These are phyloP conservation scores for Rhizomys pruinosus DNA, from an alignment of 2,113 vertebrate genomes.

Conservation along the genomic window DNA sequence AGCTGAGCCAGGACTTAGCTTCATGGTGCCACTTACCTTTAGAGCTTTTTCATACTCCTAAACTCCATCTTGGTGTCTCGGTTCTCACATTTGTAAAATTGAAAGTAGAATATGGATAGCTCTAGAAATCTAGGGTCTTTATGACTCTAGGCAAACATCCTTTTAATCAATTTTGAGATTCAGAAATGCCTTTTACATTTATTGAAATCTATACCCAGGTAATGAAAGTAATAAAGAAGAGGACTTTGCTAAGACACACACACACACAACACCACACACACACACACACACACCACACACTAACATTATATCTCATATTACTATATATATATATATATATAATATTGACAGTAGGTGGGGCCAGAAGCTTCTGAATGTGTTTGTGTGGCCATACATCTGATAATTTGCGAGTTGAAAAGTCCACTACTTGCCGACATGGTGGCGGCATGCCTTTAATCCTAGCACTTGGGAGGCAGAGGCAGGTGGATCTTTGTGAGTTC, in stretches of 20 bases:
- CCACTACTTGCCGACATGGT: no score
- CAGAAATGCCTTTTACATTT: constrained; percentile 20
- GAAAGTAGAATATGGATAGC: no score
- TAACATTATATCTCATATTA: no score
- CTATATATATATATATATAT: no score
- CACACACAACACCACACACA: no score
- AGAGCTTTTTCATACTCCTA: background rate
- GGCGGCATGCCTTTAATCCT: no score
- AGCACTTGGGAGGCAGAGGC: no score
- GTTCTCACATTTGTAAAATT: background rate
- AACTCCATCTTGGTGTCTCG: background rate
- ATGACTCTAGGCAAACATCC: background rate
- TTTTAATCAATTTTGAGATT: background rate
- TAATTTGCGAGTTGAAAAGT: constrained; percentile 32
- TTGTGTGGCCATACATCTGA: background rate
- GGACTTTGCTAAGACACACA: background rate
- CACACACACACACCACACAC: background rate
- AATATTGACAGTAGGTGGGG: background rate
- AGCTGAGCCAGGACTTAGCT: background rate
- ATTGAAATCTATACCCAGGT: constrained; percentile 34
- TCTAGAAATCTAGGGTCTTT: no score
- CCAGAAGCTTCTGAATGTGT: background rate
- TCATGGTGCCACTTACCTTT: background rate
- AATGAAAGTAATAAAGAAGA: constrained; percentile 19
- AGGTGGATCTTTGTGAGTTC: no score